phyloP scores from a whole-genome alignment of 2,888 invertebrate genomes.

The Zygothrica quintamaculata region DNA sequence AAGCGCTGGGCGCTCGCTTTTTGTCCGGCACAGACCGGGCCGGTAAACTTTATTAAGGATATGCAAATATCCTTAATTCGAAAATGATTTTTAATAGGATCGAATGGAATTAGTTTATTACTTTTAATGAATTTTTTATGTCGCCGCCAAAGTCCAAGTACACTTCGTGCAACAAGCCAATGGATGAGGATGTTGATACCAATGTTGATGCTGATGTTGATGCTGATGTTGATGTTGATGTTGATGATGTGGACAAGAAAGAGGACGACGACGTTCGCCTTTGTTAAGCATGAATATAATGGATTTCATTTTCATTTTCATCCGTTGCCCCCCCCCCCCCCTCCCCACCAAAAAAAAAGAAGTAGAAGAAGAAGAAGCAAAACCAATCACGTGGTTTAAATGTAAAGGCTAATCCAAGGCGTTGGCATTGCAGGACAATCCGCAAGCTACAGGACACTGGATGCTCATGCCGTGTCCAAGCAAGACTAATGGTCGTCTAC shows the following conservation, averaged over 20 bases:
- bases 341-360: no score
- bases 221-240: no score
- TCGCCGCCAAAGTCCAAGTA: slow-evolving; percentile 58
- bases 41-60: slow-evolving; percentile 82
- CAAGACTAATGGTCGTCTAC: slow-evolving; percentile 70
- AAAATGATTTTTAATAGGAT: slow-evolving; percentile 84
- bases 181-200: no score
- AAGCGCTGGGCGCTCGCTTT: slow-evolving; percentile 21
- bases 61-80: slow-evolving; percentile 84
- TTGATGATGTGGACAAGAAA: slow-evolving; percentile 4
- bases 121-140: slow-evolving; percentile 84
- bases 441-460: no score
- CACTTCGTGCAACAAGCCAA: not conserved
- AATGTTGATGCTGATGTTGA: no score
- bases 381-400: slow-evolving; percentile 71
- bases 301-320: slow-evolving; percentile 52
- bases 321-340: not conserved
- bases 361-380: no score
- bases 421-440: slow-evolving; percentile 7
- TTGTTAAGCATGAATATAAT: slow-evolving; percentile 72
- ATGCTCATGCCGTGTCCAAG: slow-evolving; percentile 60
- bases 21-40: slow-evolving; percentile 32
- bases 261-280: slow-evolving; percentile 24
- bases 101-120: slow-evolving; percentile 84
- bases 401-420: slow-evolving; percentile 30